phyloP scores from a whole-genome alignment of 2,888 invertebrate species.

The Lacanobia oleracea region DNA sequence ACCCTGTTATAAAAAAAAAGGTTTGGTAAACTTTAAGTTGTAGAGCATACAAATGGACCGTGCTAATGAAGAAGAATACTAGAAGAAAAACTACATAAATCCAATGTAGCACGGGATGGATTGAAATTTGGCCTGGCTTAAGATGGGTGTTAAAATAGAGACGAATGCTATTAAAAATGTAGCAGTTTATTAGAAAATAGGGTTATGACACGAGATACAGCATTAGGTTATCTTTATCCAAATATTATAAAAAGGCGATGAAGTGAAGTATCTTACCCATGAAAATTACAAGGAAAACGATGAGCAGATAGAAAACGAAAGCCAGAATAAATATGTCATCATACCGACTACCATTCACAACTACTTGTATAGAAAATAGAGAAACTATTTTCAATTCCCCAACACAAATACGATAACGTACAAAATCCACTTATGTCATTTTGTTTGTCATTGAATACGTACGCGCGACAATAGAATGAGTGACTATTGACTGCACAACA shows the following conservation, averaged over 20 bases:
- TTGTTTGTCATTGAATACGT: conserved; percentile 62
- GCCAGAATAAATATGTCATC: conserved; percentile 10
- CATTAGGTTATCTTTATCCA: not conserved
- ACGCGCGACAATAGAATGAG: conserved; percentile 56
- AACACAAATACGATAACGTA: conserved; percentile 40
- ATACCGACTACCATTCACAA: conserved; percentile 3
- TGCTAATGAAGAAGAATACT: not conserved
- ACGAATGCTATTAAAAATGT: not conserved
- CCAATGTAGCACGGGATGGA: not conserved
- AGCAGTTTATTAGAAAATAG: too few relatives aligned
- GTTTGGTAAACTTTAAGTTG: not conserved
- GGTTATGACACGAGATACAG: not conserved
- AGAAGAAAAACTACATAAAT: not conserved
- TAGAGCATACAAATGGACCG: not conserved
- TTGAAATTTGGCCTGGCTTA: not conserved
- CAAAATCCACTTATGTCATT: conserved; percentile 64
- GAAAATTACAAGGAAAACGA: not conserved
- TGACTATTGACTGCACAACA: conserved; percentile 47
- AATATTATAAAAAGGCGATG: not conserved
- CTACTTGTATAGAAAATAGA: conserved; percentile 25
- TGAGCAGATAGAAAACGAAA: conserved; percentile 12
- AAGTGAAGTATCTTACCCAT: not conserved
- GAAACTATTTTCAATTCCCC: conserved; percentile 40
- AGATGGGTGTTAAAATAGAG: not conserved
- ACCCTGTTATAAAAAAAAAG: too few relatives aligned